Base-by-base conservation (phyloP, 1,140 invertebrate species). In the Drosophila punjabiensis region DNA sequence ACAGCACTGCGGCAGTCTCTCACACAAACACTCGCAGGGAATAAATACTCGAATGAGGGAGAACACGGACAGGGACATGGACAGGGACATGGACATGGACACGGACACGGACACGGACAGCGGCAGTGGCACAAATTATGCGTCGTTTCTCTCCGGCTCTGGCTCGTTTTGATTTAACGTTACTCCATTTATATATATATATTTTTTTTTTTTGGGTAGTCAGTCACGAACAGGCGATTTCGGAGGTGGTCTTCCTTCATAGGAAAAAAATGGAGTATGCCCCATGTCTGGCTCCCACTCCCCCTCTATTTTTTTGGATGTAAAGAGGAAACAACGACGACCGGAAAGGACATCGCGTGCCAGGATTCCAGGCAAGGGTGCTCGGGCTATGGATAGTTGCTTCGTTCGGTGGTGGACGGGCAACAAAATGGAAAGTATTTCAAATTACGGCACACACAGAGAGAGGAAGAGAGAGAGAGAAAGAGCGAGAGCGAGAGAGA, bases 261-360 rank as follows among this genome's bases (percentile, higher is more conserved):
- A 53, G 32, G 35, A 41, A 59, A 52, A 74, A 81, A 76, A 73
- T 79, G 75, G 76, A 79, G 82, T 70, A 68, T 62, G 20, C 37
- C 24, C 24, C 45, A 41, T 43, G 73, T 67, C 76, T 60, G 59
- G 67, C 52, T 52, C 45, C 55, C 28, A 45, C 30, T 47, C 28
- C 58, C 52, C 62, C 18, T 28, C 9, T 30, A 20, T 3, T 50
- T 45, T 53, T 41, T 67, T 50, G 59, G 67, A 81, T 81, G 81
- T 85, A 71, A 89, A 79, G 77, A 69, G 85, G 82, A 90, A 89
- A 89, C 85, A 86, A 76, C 86, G 86, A 80, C 79, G 83, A 89
- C 74, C 88, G 91, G 91, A 92, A 92, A 84, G 91, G 91, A 92
- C 91, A 92, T 91, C 91, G 88, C 88, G 80, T 92, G 88, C 82